A percentile compares a stretch with the other conserved stretches of the same genome.
Conservation (phyloP, 2,113 vertebrate genomes). For the Cygnus buccinator region DNA sequence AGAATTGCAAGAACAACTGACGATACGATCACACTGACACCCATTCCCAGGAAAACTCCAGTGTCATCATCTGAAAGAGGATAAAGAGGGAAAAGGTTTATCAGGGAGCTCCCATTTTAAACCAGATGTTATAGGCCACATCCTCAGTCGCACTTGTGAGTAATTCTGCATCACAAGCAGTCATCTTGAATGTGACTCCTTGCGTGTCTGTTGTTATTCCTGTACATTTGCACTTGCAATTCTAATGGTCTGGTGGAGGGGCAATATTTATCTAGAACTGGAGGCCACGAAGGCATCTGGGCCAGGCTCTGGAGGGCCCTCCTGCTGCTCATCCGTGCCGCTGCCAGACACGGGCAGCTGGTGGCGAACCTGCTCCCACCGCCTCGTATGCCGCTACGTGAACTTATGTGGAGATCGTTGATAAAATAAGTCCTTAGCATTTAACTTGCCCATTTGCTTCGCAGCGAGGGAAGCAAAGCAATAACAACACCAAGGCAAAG, state of each 20-base stretch:
- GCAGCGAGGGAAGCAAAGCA: not conserved
- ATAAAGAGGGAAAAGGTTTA: not conserved
- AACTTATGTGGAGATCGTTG: rapidly evolving
- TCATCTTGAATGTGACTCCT: not conserved
- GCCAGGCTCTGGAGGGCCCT: not conserved
- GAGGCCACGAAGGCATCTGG: not conserved
- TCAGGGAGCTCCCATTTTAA: not conserved
- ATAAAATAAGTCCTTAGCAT: not conserved
- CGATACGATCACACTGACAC: not conserved
- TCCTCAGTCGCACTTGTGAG: not conserved
- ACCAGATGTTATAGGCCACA: not conserved
- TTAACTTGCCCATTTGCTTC: not conserved
- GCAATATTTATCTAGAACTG: not conserved
- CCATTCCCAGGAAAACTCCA: constrained; percentile 56
- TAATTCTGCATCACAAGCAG: not conserved
- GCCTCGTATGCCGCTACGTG: rapidly evolving
- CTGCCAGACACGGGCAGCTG: no score
- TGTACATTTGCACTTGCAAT: not conserved
- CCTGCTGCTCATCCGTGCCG: not conserved
- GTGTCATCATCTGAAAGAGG: constrained; percentile 55
- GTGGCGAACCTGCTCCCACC: no score
- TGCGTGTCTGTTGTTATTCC: not conserved
- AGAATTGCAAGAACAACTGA: constrained; percentile 3
- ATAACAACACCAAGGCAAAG: not conserved
- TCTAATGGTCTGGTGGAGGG: not conserved